These are phyloP conservation scores for Drosophila helvetica DNA, from an alignment of 2,888 invertebrate genomes.

Conservation along the genomic window DNA sequence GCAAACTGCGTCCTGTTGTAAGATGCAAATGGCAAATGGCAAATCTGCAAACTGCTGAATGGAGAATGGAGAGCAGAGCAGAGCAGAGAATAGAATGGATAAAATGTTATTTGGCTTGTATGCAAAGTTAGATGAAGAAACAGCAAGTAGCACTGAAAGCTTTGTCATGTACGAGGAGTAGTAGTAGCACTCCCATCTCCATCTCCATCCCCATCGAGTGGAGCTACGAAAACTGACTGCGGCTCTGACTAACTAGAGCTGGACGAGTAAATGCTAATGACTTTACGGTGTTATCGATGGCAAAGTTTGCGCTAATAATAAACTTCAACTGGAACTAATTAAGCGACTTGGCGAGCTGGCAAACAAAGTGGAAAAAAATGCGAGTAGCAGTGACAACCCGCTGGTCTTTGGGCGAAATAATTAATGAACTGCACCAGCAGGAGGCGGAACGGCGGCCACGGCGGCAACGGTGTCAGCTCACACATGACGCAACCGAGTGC, in stretches of 20 bases:
- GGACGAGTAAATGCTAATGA: constrained; percentile 63
- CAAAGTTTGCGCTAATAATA: constrained; percentile 74
- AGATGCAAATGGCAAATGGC: constrained; percentile 73
- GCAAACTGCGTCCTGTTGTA: constrained; percentile 51
- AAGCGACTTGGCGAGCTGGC: constrained; percentile 56
- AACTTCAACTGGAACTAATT: constrained; percentile 73
- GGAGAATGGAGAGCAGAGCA: background rate
- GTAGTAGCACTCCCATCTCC: constrained; percentile 1
- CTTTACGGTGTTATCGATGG: constrained; percentile 77
- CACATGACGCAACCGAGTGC: constrained; percentile 69
- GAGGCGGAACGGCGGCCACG: constrained; percentile 19
- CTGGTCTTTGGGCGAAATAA: constrained; percentile 59
- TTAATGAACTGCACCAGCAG: constrained; percentile 73
- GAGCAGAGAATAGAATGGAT: constrained; percentile 34
- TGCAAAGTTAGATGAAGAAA: constrained; percentile 43
- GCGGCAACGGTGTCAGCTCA: constrained; percentile 16
- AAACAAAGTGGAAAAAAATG: constrained; percentile 17
- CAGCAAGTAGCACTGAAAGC: constrained; percentile 62
- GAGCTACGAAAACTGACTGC: constrained; percentile 16
- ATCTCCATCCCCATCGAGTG: background rate
- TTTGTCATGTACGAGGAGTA: constrained; percentile 61
- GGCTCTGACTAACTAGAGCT: constrained; percentile 41
- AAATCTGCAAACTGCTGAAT: constrained; percentile 14
- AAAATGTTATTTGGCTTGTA: constrained; percentile 66
- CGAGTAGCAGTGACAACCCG: constrained; percentile 41